phyloP scores from a whole-genome alignment of 2,113 vertebrate species.

The Kryptolebias marmoratus region DNA sequence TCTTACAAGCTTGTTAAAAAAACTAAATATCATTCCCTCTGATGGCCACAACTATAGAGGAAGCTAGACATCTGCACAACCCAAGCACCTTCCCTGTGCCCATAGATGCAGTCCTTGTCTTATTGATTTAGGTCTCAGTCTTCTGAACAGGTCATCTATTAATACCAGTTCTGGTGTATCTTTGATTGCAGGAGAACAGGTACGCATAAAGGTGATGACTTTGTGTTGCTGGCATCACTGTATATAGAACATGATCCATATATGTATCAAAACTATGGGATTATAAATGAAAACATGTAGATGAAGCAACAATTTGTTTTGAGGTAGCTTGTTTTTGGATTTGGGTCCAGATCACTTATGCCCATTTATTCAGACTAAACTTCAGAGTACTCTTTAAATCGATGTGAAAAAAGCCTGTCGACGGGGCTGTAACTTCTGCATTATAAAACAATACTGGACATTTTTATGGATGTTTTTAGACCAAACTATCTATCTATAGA shows the following conservation, averaged over 20 bases:
- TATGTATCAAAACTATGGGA: neutral
- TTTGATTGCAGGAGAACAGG: conserved; percentile 12
- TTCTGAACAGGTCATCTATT: conserved; percentile 21
- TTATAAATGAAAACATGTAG: neutral
- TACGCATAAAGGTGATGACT: neutral
- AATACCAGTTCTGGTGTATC: conserved; percentile 15
- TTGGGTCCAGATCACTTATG: neutral
- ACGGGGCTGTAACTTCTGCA: neutral
- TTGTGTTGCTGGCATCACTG: conserved; percentile 3
- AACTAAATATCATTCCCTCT: no score
- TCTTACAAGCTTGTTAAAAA: conserved; percentile 10
- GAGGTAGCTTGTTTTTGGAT: no score
- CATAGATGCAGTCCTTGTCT: conserved; percentile 3
- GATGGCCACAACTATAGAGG: neutral
- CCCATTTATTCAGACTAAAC: no score
- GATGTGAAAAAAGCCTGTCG: neutral
- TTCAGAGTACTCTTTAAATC: neutral
- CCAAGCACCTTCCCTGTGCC: neutral
- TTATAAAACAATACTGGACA: neutral
- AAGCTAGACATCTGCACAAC: neutral
- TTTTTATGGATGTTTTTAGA: conserved; percentile 14
- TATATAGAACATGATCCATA: conserved; percentile 3
- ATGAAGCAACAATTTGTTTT: neutral
- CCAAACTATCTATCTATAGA: neutral
- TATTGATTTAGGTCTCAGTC: conserved; percentile 15